These are phyloP conservation scores for Cerastoderma edule DNA, from an alignment of 2,888 invertebrate genomes.

Conservation along the genomic window DNA sequence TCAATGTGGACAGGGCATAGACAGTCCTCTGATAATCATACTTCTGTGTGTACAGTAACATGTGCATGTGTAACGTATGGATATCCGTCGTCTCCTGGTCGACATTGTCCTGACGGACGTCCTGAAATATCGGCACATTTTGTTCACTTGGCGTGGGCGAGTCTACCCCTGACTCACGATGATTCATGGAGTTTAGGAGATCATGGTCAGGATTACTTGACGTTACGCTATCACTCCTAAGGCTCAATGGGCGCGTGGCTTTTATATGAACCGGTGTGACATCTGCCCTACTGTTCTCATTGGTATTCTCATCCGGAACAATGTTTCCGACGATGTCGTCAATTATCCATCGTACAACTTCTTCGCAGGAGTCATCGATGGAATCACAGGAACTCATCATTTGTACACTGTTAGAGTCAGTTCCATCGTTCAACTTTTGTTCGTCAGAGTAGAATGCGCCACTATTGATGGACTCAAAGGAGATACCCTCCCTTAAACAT, in stretches of 20 bases:
- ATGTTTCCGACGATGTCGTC: conserved; percentile 71
- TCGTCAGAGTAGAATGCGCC: conserved; percentile 51
- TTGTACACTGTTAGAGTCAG: neutral
- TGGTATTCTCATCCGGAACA: conserved; percentile 29
- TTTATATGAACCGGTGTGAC: conserved; percentile 80
- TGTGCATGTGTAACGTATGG: conserved; percentile 92
- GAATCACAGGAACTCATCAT: conserved; percentile 26
- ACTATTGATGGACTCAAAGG: conserved; percentile 68
- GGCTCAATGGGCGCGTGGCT: conserved; percentile 16
- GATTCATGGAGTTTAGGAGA: conserved; percentile 72
- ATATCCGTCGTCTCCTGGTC: conserved; percentile 83
- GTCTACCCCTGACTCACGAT: conserved; percentile 68
- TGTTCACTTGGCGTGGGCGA: conserved; percentile 76
- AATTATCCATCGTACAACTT: conserved; percentile 83
- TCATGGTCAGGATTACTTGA: conserved; percentile 72
- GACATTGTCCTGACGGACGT: conserved; percentile 23
- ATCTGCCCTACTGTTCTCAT: conserved; percentile 85
- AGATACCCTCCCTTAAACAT: conserved; percentile 82
- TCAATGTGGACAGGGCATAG: conserved; percentile 90
- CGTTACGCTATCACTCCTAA: conserved; percentile 47
- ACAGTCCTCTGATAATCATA: conserved; percentile 90
- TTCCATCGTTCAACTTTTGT: neutral
- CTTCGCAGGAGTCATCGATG: conserved; percentile 83
- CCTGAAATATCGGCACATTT: conserved; percentile 63
- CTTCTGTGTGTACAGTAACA: conserved; percentile 91